These are phyloP conservation scores for Drosophila rellima DNA, from an alignment of 2,888 invertebrate genomes.

Conservation along the genomic window DNA sequence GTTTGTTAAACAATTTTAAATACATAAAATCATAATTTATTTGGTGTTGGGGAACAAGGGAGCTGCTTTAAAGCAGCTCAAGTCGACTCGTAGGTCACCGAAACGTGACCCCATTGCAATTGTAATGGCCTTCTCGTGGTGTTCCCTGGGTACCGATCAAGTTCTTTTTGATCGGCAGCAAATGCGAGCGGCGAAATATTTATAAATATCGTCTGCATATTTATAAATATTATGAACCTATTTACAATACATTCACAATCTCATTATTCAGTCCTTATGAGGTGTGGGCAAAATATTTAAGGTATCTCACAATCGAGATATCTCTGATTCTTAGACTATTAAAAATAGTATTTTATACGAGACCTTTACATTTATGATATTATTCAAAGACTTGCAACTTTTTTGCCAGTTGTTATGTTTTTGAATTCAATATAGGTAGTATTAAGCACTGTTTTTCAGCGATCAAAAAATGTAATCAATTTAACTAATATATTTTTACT, in stretches of 20 bases:
- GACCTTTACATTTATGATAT: background rate
- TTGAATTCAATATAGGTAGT: background rate
- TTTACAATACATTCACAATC: background rate
- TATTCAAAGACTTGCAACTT: background rate
- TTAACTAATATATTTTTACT: constrained; percentile 3
- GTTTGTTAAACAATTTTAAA: background rate
- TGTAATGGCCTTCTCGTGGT: constrained; percentile 31
- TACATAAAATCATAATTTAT: background rate
- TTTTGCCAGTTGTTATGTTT: background rate
- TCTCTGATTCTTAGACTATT: background rate
- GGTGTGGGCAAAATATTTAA: constrained; percentile 1
- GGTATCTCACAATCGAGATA: background rate
- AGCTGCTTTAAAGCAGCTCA: constrained; percentile 20
- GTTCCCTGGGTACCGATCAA: constrained; percentile 31
- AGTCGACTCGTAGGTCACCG: constrained; percentile 24
- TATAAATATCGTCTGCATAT: constrained; percentile 17
- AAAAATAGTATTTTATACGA: background rate
- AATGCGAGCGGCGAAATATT: constrained; percentile 26
- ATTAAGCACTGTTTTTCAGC: background rate
- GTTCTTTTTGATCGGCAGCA: constrained; percentile 12
- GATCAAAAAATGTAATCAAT: background rate
- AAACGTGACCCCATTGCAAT: constrained; percentile 26
- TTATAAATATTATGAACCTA: constrained; percentile 2
- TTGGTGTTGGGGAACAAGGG: constrained; percentile 17
- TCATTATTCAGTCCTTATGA: background rate